Conservation (phyloP, 2,113 vertebrate genomes). For the Lamprotornis superbus region DNA sequence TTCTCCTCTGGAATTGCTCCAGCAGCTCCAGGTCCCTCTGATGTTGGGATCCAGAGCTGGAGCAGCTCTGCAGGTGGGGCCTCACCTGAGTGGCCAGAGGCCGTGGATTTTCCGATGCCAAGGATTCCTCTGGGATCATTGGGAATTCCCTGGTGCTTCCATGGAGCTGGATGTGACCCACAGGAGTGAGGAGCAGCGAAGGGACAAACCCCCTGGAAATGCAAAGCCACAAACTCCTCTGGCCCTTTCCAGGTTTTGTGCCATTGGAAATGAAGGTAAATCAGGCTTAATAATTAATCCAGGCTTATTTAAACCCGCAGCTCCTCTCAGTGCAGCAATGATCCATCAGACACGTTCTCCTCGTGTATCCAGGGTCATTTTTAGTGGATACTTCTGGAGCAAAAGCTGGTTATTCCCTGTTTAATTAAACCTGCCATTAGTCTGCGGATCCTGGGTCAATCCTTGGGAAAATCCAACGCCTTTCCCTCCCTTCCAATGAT, state of each 20-base stretch:
- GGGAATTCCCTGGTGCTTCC: background rate
- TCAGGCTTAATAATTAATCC: background rate
- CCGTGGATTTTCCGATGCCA: rapidly evolving
- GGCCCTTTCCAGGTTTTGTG: background rate
- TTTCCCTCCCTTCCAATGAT: conserved; percentile 1
- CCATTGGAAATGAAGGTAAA: rapidly evolving
- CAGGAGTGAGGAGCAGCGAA: background rate
- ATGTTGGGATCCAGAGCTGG: background rate
- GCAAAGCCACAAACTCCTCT: rapidly evolving
- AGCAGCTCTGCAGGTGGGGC: background rate
- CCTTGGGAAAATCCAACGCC: background rate
- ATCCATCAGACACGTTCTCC: background rate
- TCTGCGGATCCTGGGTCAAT: background rate
- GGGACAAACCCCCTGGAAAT: background rate
- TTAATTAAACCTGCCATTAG: background rate
- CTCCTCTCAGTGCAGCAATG: background rate
- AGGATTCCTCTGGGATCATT: background rate
- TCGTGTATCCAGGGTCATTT: background rate
- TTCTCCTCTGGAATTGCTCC: background rate
- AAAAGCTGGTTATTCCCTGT: background rate
- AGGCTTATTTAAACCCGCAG: background rate
- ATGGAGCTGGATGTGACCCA: background rate
- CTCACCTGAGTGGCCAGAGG: background rate
- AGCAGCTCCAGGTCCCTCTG: background rate
- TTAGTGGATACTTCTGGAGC: background rate